Percentiles rank a stretch among this genome's conserved stretches.
Conservation (phyloP, 2,113 vertebrate species). For the Acanthisitta chloris region DNA sequence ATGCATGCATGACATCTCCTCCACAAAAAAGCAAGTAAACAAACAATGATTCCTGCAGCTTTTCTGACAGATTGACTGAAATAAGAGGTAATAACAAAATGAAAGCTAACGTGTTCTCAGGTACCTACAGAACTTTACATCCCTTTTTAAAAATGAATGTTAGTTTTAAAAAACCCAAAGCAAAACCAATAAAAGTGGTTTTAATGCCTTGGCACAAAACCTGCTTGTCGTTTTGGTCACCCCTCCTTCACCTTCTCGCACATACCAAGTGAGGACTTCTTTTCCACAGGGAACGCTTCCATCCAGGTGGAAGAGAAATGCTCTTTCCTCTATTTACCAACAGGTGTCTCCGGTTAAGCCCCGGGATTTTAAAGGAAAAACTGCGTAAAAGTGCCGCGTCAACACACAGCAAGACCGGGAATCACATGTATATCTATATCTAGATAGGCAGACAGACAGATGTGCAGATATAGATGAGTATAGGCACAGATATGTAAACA, state of each 20-base stretch:
- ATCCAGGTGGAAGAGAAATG: accelerated
- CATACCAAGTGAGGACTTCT: accelerated
- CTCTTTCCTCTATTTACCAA: background rate
- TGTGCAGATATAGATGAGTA: no score
- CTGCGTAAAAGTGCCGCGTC: accelerated
- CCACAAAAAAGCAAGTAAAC: background rate
- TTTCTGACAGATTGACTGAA: background rate
- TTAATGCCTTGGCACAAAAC: background rate
- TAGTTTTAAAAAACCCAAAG: background rate
- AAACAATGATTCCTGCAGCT: background rate
- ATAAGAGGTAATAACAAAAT: background rate
- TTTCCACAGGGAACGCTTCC: background rate
- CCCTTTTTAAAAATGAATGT: background rate
- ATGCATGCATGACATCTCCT: background rate
- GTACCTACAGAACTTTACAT: accelerated
- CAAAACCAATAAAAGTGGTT: accelerated
- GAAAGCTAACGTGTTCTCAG: background rate
- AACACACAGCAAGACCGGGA: accelerated
- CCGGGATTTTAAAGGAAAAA: background rate
- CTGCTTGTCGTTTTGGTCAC: accelerated
- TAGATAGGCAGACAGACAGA: no score
- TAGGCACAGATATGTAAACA: accelerated
- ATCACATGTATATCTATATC: accelerated
- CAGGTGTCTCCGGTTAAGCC: background rate
- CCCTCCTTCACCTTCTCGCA: accelerated